These are phyloP conservation scores for Luperina nickerlii DNA, from an alignment of 2,888 invertebrate genomes.

Conservation along the genomic window DNA sequence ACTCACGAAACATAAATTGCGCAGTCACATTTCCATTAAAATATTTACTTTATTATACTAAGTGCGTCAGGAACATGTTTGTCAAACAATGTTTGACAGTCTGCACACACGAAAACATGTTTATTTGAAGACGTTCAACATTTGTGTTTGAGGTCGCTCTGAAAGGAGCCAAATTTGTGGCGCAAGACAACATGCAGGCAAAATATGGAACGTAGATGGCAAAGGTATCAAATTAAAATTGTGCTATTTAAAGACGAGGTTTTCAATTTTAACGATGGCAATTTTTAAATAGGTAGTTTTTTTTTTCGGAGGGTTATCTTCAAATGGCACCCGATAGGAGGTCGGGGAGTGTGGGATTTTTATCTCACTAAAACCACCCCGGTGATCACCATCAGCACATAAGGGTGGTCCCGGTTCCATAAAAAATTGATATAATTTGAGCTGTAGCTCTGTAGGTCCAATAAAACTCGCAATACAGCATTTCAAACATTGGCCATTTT, in stretches of 20 bases:
- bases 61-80: constrained; percentile 53
- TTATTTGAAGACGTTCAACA: constrained; percentile 40
- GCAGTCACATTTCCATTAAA: constrained; percentile 59
- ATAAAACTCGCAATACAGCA: too few species aligned
- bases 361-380: too few species aligned
- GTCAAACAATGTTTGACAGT: constrained; percentile 59
- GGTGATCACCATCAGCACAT: too few species aligned
- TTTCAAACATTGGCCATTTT: too few species aligned
- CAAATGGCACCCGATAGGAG: too few species aligned
- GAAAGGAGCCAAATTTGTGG: neutral
- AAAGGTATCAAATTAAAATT: neutral
- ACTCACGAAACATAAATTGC: constrained; percentile 33
- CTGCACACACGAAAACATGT: constrained; percentile 43
- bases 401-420: too few species aligned
- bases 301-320: too few species aligned
- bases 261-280: neutral
- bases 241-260: neutral
- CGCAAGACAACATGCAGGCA: constrained; percentile 3
- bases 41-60: constrained; percentile 54
- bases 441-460: too few species aligned
- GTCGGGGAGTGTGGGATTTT: too few species aligned
- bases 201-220: neutral
- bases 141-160: constrained; percentile 33
- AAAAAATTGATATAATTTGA: too few species aligned
- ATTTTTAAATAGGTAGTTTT: neutral